phyloP scores from a whole-genome alignment of 1,140 invertebrate genomes.

The Anoplophora glabripennis region DNA sequence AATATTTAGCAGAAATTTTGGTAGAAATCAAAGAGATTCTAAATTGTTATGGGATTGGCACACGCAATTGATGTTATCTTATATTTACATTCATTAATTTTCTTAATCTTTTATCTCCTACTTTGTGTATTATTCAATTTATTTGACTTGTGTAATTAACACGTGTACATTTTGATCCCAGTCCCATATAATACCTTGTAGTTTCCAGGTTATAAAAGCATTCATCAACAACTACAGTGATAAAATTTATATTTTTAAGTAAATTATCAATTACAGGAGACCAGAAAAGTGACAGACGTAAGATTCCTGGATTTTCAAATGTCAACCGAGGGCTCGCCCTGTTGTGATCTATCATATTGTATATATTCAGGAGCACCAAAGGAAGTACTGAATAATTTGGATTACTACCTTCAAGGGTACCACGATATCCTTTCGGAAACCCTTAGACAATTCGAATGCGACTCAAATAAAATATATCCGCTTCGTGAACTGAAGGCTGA shows the following conservation, averaged over 20 bases:
- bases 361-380: slow-evolving; percentile 56
- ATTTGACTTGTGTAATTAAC: no score
- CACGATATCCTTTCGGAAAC: slow-evolving; percentile 50
- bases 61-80: no score
- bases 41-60: no score
- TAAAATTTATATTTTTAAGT: slow-evolving; percentile 4
- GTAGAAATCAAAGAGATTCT: no score
- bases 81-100: no score
- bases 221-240: not conserved
- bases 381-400: slow-evolving; percentile 49
- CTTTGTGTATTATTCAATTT: no score
- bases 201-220: not conserved
- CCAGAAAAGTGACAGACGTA: slow-evolving; percentile 8
- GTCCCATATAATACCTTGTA: no score
- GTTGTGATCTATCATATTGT: slow-evolving; percentile 58
- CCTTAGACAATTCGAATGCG: slow-evolving; percentile 45
- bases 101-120: no score
- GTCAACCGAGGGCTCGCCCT: slow-evolving; percentile 54
- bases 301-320: slow-evolving; percentile 56
- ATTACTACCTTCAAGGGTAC: slow-evolving; percentile 55
- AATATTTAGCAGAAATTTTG: no score
- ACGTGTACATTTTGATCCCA: no score
- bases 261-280: slow-evolving; percentile 8
- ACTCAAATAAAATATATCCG: slow-evolving; percentile 51
- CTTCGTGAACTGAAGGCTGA: slow-evolving; percentile 44